Percentiles rank a stretch among this genome's conserved stretches.
Conservation (phyloP, 2,888 invertebrate species). For the Pedicia rivosa region DNA sequence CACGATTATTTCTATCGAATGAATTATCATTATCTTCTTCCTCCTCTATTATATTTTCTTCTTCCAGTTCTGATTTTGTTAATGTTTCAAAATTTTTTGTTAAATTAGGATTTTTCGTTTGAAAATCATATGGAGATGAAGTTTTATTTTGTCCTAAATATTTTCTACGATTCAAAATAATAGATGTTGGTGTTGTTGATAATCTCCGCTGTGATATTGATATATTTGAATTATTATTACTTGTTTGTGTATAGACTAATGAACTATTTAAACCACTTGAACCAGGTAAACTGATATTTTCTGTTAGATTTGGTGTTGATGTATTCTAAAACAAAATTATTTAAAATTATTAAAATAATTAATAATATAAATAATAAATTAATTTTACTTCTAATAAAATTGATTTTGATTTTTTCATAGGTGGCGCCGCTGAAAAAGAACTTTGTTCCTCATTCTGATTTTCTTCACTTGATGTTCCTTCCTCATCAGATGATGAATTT, state of each 20-base stretch:
- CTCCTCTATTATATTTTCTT: conserved; percentile 1
- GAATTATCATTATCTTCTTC: conserved; percentile 8
- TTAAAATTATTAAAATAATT: too few species aligned
- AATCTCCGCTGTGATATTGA: not conserved
- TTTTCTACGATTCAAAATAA: not conserved
- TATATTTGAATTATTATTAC: not conserved
- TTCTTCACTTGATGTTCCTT: conserved; percentile 14
- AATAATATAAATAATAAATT: too few species aligned
- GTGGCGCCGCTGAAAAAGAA: not conserved
- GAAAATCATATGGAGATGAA: conserved; percentile 3
- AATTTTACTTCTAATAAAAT: not conserved
- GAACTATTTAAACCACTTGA: not conserved
- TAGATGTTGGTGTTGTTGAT: not conserved
- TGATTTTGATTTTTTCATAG: conserved; percentile 3
- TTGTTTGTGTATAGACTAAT: too few species aligned
- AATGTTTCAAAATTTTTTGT: conserved; percentile 2
- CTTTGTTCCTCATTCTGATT: conserved; percentile 13
- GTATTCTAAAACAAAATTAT: conserved; percentile 1
- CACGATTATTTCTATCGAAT: too few species aligned
- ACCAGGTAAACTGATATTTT: not conserved
- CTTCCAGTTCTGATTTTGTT: too few species aligned
- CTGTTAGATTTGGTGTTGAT: conserved; percentile 1
- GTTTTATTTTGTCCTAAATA: conserved; percentile 2
- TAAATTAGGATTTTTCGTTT: not conserved
- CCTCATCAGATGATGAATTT: conserved; percentile 17